Conservation (phyloP, 2,888 invertebrate genomes). For the Lasioglossum morio region DNA sequence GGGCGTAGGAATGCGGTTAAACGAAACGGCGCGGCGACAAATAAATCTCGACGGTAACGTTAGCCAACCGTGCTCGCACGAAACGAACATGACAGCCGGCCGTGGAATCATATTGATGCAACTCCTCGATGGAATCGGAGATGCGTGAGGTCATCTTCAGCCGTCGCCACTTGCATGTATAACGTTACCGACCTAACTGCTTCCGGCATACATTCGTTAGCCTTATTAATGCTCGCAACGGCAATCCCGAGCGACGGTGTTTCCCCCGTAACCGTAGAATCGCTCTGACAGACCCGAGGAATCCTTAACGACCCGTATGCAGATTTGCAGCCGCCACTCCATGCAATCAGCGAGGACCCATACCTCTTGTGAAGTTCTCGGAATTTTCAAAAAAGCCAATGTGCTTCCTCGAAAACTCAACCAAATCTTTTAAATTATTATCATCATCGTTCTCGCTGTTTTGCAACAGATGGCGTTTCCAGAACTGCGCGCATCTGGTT, state of each 20-base stretch:
- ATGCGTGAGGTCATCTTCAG: conserved; percentile 68
- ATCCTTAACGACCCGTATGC: background rate
- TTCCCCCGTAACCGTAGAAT: conserved; percentile 32
- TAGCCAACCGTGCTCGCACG: background rate
- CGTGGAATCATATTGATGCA: conserved; percentile 42
- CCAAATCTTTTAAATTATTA: too few species aligned
- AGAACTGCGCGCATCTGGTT: too few species aligned
- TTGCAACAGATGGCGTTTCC: too few species aligned
- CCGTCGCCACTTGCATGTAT: conserved; percentile 57
- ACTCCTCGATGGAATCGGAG: conserved; percentile 58
- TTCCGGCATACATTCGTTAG: conserved; percentile 66
- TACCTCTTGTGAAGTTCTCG: background rate
- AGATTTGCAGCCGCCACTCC: background rate
- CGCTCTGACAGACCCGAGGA: background rate
- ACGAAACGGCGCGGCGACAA: background rate
- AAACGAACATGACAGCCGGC: background rate
- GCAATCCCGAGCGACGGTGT: conserved; percentile 44
- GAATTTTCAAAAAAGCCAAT: background rate
- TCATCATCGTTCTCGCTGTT: too few species aligned
- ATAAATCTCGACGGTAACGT: conserved; percentile 23
- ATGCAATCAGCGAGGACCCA: background rate
- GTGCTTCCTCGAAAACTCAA: background rate
- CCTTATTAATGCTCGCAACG: conserved; percentile 59
- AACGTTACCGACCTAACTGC: conserved; percentile 65
- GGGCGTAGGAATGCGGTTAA: background rate